Conservation (phyloP, 2,113 vertebrate genomes). For the Erythrolamprus reginae region DNA sequence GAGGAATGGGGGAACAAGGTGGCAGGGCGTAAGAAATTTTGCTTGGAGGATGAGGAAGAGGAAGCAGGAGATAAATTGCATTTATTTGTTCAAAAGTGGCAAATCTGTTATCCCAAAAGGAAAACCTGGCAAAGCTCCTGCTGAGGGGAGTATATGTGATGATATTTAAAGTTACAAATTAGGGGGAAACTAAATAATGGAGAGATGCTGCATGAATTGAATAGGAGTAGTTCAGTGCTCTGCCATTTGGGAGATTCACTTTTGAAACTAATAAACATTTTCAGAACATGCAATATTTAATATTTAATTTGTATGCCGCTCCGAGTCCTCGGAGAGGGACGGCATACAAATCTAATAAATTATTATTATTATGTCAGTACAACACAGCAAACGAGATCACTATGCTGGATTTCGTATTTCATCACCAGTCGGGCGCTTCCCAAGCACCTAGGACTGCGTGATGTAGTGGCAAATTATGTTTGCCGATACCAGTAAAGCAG, state of each 20-base stretch:
- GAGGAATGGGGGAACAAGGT: not conserved
- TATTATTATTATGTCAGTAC: no score
- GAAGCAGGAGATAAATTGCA: slow-evolving; percentile 34
- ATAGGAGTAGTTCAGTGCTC: not conserved
- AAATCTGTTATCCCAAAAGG: not conserved
- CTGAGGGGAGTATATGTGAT: not conserved
- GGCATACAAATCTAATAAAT: no score
- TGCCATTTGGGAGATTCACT: not conserved
- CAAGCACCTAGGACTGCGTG: no score
- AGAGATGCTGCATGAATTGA: not conserved
- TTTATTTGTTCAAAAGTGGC: slow-evolving; percentile 7
- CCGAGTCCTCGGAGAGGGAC: no score
- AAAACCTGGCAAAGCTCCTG: slow-evolving; percentile 3
- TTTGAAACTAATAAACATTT: not conserved
- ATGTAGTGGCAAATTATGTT: no score
- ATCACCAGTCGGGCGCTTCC: no score
- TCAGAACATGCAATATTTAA: not conserved
- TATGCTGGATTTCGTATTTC: no score
- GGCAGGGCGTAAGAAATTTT: slow-evolving; percentile 12
- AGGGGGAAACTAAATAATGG: not conserved
- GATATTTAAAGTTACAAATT: not conserved
- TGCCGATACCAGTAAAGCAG: no score
- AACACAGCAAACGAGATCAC: no score
- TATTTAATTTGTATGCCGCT: no score
- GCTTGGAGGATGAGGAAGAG: not conserved